phyloP scores from a whole-genome alignment of 2,113 vertebrate genomes.

The Amphiprion percula region DNA sequence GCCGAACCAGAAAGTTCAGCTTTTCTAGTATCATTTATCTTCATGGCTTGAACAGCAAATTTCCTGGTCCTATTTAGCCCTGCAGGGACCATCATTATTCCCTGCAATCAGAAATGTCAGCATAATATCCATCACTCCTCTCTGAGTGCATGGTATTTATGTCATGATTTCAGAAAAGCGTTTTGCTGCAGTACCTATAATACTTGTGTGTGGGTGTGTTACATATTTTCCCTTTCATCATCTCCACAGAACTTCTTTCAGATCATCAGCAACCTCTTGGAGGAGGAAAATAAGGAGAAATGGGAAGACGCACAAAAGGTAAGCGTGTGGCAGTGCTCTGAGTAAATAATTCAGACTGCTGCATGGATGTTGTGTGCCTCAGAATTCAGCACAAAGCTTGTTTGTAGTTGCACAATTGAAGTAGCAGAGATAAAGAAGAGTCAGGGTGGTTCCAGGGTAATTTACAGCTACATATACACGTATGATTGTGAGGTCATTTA shows the following conservation, averaged over 20 bases:
- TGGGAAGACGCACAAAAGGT: conserved; percentile 99
- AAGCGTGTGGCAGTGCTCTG: conserved; percentile 66
- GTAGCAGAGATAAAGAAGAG: conserved; percentile 39
- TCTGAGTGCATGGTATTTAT: conserved; percentile 45
- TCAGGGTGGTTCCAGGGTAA: conserved; percentile 28
- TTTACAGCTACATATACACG: conserved; percentile 21
- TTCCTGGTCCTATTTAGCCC: conserved; percentile 41
- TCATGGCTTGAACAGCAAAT: conserved; percentile 36
- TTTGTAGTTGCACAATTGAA: conserved; percentile 38
- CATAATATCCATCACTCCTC: conserved; percentile 39
- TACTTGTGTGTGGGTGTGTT: conserved; percentile 59
- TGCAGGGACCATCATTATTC: conserved; percentile 47
- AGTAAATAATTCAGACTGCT: conserved; percentile 62
- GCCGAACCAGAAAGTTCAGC: conserved; percentile 45
- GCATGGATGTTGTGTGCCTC: conserved; percentile 22
- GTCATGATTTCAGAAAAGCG: conserved; percentile 47
- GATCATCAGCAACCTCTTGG: conserved; percentile 99
- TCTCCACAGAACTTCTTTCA: conserved; percentile 98
- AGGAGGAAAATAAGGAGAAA: conserved; percentile 99
- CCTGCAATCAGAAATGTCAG: conserved; percentile 33
- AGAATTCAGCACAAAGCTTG: conserved; percentile 11
- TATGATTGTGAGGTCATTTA: conserved; percentile 53
- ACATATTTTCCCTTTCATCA: conserved; percentile 56
- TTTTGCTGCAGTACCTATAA: conserved; percentile 59
- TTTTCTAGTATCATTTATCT: conserved; percentile 42